A percentile compares a stretch with the other conserved stretches of the same genome.
Evolutionary conservation across 2,113 vertebrate species (phyloP).

Genomic region (Bettongia penicillata): DNA sequence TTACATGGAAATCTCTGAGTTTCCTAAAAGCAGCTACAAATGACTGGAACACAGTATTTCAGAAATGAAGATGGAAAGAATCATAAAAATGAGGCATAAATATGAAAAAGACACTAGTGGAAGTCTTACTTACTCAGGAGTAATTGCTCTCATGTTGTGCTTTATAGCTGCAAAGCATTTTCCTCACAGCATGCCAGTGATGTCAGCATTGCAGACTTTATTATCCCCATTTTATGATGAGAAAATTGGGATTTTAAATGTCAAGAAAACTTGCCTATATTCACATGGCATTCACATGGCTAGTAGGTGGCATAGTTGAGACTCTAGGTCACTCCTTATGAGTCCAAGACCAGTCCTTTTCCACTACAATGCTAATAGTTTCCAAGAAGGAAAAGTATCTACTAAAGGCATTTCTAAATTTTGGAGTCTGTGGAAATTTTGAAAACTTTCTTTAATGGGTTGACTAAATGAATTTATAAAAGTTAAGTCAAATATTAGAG

Average conservation of each 20-base stretch:
- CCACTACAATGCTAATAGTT: background rate
- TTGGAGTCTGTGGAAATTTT: background rate
- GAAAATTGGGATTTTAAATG: background rate
- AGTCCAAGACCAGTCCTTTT: background rate
- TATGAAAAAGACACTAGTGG: background rate
- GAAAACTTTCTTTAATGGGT: background rate
- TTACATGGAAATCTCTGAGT: background rate
- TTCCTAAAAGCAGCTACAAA: background rate
- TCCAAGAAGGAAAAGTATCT: background rate
- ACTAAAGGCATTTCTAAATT: accelerated
- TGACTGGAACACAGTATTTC: background rate
- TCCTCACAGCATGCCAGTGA: background rate
- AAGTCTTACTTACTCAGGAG: background rate
- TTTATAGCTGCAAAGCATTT: background rate
- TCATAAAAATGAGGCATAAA: background rate
- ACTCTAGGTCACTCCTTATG: background rate
- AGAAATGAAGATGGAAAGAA: background rate
- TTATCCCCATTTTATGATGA: background rate
- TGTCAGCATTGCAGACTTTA: background rate
- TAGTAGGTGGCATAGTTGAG: background rate
- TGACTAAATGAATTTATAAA: background rate
- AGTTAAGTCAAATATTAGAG: background rate
- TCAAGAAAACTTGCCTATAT: background rate
- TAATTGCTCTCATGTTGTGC: background rate
- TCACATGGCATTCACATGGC: background rate